Percentiles rank a stretch among this genome's conserved stretches.
Evolutionary conservation across 2,888 invertebrate genomes (phyloP).

Genomic region (Orchesella flavescens): DNA sequence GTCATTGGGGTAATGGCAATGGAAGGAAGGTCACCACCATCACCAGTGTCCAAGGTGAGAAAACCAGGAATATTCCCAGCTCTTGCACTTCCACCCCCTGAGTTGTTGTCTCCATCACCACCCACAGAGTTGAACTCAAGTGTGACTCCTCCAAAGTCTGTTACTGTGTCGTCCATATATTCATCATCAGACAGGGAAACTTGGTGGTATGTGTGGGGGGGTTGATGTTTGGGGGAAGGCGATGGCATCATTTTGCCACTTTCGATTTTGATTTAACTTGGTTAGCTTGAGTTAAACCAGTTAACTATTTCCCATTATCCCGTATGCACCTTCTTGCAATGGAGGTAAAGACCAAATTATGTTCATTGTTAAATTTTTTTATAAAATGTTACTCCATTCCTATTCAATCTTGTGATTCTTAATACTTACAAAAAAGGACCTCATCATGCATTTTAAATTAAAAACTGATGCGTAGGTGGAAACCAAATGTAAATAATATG

Average conservation of each 20-base stretch:
- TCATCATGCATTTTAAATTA: not conserved
- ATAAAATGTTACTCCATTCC: too few species aligned
- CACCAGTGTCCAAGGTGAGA: slow-evolving; percentile 28
- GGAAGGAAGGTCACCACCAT: slow-evolving; percentile 55
- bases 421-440: too few species aligned
- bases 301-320: too few species aligned
- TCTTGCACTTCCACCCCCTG: not conserved
- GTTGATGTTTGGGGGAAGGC: slow-evolving; percentile 49
- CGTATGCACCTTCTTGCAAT: too few species aligned
- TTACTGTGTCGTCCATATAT: slow-evolving; percentile 64
- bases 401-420: too few species aligned
- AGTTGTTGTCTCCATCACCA: not conserved
- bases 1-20: slow-evolving; percentile 71
- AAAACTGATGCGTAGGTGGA: too few species aligned
- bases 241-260: slow-evolving; percentile 42
- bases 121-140: slow-evolving; percentile 71
- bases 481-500: too few species aligned
- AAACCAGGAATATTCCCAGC: slow-evolving; percentile 7
- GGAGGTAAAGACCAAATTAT: too few species aligned
- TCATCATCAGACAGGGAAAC: slow-evolving; percentile 68
- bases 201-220: slow-evolving; percentile 53
- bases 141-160: slow-evolving; percentile 72
- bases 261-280: too few species aligned
- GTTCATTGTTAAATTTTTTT: too few species aligned
- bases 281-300: too few species aligned